Conservation (phyloP, 2,113 vertebrate genomes). For the Otus sunia region DNA sequence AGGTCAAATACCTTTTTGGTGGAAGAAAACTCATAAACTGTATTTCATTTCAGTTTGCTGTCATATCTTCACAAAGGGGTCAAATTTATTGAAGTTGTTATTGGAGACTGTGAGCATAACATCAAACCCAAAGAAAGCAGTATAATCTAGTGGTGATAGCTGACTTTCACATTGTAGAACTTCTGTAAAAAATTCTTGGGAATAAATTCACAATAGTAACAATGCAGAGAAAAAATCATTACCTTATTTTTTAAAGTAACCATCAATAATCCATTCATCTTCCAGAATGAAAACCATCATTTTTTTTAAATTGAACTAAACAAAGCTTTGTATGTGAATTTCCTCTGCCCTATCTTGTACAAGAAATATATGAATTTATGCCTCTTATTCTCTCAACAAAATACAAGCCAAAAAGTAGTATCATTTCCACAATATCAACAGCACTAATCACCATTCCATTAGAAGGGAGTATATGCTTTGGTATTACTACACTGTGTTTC, state of each 20-base stretch:
- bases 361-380: not conserved
- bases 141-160: not conserved
- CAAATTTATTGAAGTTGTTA: not conserved
- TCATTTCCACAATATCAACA: not conserved
- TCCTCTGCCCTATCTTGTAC: not conserved
- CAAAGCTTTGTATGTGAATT: not conserved
- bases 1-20: not conserved
- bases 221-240: not conserved
- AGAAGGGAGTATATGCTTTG: not conserved
- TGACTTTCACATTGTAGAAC: not conserved
- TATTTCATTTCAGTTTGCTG: not conserved
- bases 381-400: not conserved
- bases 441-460: not conserved
- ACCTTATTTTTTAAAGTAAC: not conserved
- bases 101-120: not conserved
- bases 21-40: not conserved
- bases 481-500: not conserved
- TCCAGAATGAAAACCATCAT: not conserved
- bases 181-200: not conserved
- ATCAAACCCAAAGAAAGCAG: not conserved
- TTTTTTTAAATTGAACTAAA: not conserved
- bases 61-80: not conserved
- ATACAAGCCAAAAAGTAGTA: not conserved
- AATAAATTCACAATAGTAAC: not conserved
- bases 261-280: not conserved